Base-by-base conservation (phyloP, 1,140 invertebrate genomes). In the Dendrolimus punctatus region DNA sequence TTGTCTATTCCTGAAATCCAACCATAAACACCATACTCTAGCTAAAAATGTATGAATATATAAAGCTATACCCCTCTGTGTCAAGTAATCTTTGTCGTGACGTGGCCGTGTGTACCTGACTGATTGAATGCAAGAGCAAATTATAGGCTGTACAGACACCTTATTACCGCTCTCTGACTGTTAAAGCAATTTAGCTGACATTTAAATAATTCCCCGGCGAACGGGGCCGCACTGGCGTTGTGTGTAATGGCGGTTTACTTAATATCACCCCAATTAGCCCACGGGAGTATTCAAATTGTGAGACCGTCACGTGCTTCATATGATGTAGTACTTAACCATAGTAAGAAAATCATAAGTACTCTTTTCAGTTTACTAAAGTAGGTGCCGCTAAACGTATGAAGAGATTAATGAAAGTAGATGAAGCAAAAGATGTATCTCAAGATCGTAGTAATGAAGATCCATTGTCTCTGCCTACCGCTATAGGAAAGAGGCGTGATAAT, bases 101-200 rank as follows among this genome's bases (percentile, higher is more conserved):
- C 63, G 59, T 60, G 60, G 65, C 66, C 53, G 57, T 65, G 58
- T 71, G 68, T 70, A 68, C 57, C 60, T 65, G 67, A 74, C 71
- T 81, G 80, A 82, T 82, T 83, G 82, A 82, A 83, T 80, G 79
- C 74, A 65, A 73, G 71, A 62, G 68, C 64, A 83, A 85, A 85
- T 85, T 83, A 78, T 63, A 80, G 73, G 64, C 66, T 76, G 68
- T 66, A 68, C 76, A 79, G 72, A 83, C 78, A 81, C 77, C 80
- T 85, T 83, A 85, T 85, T 85, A 83, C 75, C 57, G 71, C 71
- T 72, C 75, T 73, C 71, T 65, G 79, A 76, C 79, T 80, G 79
- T 82, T 83, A 78, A 80, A 73, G 82, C 73, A 83, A 83, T 83
- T 81, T 81, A 83, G 56, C 82, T 80, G 79, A 85, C 80, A 80